Evolutionary conservation across 2,888 invertebrate species (phyloP).

Genomic region (Dolomedes plantarius): DNA sequence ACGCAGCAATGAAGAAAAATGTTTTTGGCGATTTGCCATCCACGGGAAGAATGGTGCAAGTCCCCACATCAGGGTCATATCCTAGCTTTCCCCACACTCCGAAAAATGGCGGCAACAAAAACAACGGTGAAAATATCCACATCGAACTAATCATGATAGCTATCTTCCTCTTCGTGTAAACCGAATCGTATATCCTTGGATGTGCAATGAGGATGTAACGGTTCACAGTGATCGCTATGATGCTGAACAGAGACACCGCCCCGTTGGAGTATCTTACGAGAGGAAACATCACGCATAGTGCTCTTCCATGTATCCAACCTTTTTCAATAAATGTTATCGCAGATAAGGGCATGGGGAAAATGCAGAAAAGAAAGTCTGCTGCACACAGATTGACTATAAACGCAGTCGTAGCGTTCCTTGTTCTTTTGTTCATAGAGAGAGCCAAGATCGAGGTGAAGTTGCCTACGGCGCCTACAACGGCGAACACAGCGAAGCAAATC

Average conservation of each 20-base stretch:
- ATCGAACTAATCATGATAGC: conserved; percentile 86
- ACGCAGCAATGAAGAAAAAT: conserved; percentile 87
- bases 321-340: conserved; percentile 87
- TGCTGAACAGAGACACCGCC: conserved; percentile 89
- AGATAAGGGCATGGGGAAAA: conserved; percentile 88
- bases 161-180: conserved; percentile 84
- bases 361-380: conserved; percentile 90
- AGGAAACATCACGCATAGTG: conserved; percentile 88
- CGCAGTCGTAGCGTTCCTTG: conserved; percentile 89
- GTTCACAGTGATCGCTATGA: conserved; percentile 92
- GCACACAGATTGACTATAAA: conserved; percentile 91
- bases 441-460: conserved; percentile 89
- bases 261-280: conserved; percentile 93
- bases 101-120: conserved; percentile 85
- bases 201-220: conserved; percentile 80
- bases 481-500: conserved; percentile 86
- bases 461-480: conserved; percentile 86
- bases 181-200: conserved; percentile 70
- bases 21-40: conserved; percentile 86
- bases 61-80: conserved; percentile 86
- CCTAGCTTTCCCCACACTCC: conserved; percentile 91
- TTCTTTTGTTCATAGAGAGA: conserved; percentile 85
- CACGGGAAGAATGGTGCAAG: conserved; percentile 89
- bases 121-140: conserved; percentile 85
- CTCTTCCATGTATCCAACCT: conserved; percentile 87